Base-by-base conservation (phyloP, 2,888 invertebrate species). In the Gasteruption jaculator region DNA sequence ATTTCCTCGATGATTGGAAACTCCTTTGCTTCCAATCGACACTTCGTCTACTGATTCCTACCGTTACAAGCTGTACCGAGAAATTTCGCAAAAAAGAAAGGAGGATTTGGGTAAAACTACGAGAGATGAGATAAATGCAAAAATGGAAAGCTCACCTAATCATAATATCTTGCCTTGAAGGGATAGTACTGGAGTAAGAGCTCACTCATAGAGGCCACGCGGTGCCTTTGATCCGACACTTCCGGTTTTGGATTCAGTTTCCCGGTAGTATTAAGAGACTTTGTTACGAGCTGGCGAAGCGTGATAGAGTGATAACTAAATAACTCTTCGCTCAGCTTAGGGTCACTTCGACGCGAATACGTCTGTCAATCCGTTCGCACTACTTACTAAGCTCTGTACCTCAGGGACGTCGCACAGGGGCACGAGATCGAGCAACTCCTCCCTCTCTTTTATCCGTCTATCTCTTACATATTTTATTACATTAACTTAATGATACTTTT, bases 271-370 rank as follows among this genome's bases (percentile, higher is more conserved):
- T 36, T 39, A 43, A 43, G 44, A 37, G 42, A 46, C 45, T 49
- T 49, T 43, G 32, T 26, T 51, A 57, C 56, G 57, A 64, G 57
- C 60, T 58, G 58, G 57, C 57, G 53, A 52, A 56, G 57, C 59
- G 56, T 62, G 63, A 63, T 62, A 52, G 56, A 52, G 50, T 55
- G 61, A 59, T 61, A 66, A 68, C 68, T 67, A 65, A 68, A 65
- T 66, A 63, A 64, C 57, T 58, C n/a, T n/a, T n/a, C n/a, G n/a
- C n/a, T n/a, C n/a, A 54, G 47, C 54, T 54, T 61, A 57, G 61
- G 65, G 65, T 66, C 66, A 63, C 58, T 61, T 58, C 56, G 56
- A 53, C 54, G 52, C 55, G 54, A 58, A 56, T 57, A 59, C 60
- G 60, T 65, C 60, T 65, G 63, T 61, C 64, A 65, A 66, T 65